Evolutionary conservation across 2,888 invertebrate species (phyloP), one percentile per base, ranked within the genome.

Genomic region (Lamproptera curius): DNA sequence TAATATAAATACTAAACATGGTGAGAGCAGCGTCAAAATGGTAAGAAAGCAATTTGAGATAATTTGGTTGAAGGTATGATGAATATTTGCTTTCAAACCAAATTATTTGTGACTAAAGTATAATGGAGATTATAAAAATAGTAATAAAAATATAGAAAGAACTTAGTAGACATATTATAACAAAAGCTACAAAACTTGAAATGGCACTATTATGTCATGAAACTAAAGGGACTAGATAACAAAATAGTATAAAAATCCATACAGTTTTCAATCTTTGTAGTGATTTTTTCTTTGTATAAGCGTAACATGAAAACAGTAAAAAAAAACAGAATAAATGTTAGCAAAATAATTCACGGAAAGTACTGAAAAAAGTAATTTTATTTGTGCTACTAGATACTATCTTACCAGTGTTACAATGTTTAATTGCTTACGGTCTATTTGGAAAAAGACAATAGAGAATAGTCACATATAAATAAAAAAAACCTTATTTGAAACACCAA

Each of bases 401-500:
- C n/a, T 6, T 26, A 37, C 11, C 31, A 5, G 11, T 46, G n/a
- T 44, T 13, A 38, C 2, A 15, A 10, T 39, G 11, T 39, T 44
- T 16, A 38, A 3, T 9, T 33, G 20, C 44, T 50, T 45, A 8
- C 20, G 37, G 39, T 23, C n/a, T 41, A 52, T 35, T 45, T 52
- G 33, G 33, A 33, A 15, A 31, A n/a, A n/a, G 16, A 42, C 17
- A 42, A 20, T n/a, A n/a, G n/a, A n/a, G n/a, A n/a, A n/a, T n/a
- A n/a, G n/a, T n/a, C n/a, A n/a, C n/a, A n/a, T n/a, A n/a, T n/a
- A n/a, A n/a, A n/a, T n/a, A n/a, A n/a, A n/a, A 16, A 15, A n/a
- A 28, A 40, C 14, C 14, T 63, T 64, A 56, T 15, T 70, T 66
- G 64, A 45, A 51, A 43, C 34, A 39, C 50, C 49, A 51, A 50